Conservation (phyloP, 2,113 vertebrate species). For the Shinisaurus crocodilurus region DNA sequence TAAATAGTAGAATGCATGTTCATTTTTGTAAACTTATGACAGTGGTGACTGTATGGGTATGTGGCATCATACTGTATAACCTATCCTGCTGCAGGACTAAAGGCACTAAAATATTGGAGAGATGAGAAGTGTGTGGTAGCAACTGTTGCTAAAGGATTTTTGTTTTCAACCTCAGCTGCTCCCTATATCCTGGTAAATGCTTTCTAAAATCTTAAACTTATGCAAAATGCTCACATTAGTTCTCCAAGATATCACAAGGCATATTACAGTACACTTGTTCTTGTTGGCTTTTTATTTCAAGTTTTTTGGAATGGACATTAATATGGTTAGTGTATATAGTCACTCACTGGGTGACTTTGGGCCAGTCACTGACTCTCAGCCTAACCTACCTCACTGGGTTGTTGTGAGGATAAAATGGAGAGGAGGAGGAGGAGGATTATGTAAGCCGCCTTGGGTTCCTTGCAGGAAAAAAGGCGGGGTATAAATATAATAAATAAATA, state of each 20-base stretch:
- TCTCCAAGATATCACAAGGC: background rate
- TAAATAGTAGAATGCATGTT: background rate
- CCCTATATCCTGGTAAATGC: background rate
- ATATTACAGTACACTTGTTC: background rate
- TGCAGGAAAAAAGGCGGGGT: no score
- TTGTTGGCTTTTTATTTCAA: background rate
- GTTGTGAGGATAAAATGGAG: no score
- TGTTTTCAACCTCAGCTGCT: background rate
- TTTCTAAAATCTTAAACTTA: background rate
- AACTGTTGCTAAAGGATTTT: background rate
- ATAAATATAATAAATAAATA: no score
- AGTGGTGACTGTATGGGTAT: background rate
- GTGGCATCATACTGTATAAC: background rate
- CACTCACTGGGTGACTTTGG: no score
- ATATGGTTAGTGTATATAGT: background rate
- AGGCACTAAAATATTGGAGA: background rate
- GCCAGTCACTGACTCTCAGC: no score
- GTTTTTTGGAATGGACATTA: background rate
- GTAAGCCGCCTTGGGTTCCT: no score
- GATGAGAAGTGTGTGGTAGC: background rate
- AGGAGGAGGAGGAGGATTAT: no score
- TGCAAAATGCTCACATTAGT: background rate
- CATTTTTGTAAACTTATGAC: background rate
- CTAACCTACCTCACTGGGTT: no score
- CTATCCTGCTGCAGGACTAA: background rate